Percentiles rank a stretch among this genome's conserved stretches.
Evolutionary conservation across 1,140 invertebrate species (phyloP).

Genomic region (Scaptomyza montana): DNA sequence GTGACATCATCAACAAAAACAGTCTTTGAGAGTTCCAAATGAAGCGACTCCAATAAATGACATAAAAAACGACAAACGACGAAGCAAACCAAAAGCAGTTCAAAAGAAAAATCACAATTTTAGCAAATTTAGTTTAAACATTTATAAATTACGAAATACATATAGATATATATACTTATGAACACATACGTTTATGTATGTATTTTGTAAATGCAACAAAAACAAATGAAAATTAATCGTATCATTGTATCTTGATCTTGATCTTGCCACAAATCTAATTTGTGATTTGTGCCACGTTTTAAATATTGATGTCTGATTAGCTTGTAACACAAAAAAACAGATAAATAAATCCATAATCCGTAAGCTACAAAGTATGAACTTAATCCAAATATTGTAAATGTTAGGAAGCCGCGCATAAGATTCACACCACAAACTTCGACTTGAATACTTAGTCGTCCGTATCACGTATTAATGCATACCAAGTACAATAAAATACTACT

Average conservation of each 20-base stretch:
- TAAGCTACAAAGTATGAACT: slow-evolving; percentile 62
- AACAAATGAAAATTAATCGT: slow-evolving; percentile 69
- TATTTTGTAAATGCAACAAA: slow-evolving; percentile 16
- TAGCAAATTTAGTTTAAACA: slow-evolving; percentile 81
- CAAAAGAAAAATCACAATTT: slow-evolving; percentile 73
- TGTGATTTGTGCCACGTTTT: slow-evolving; percentile 82
- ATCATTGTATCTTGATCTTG: slow-evolving; percentile 81
- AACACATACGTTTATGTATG: slow-evolving; percentile 26
- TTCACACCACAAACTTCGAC: slow-evolving; percentile 40
- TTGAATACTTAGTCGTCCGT: slow-evolving; percentile 26
- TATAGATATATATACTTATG: slow-evolving; percentile 60
- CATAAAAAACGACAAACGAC: slow-evolving; percentile 58
- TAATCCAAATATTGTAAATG: slow-evolving; percentile 65
- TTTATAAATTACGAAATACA: slow-evolving; percentile 68
- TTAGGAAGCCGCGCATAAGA: slow-evolving; percentile 46
- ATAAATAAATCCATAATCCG: slow-evolving; percentile 52
- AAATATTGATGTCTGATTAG: slow-evolving; percentile 82
- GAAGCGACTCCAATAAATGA: slow-evolving; percentile 16
- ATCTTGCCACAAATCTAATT: slow-evolving; percentile 79
- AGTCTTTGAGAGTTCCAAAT: slow-evolving; percentile 17
- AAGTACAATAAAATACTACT: slow-evolving; percentile 62
- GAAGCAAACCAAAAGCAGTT: slow-evolving; percentile 81
- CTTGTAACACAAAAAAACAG: slow-evolving; percentile 66
- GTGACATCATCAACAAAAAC: slow-evolving; percentile 49
- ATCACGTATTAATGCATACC: slow-evolving; percentile 63